Evolutionary conservation across 2,888 invertebrate species (phyloP).

Genomic region (Yponomeuta cagnagella): DNA sequence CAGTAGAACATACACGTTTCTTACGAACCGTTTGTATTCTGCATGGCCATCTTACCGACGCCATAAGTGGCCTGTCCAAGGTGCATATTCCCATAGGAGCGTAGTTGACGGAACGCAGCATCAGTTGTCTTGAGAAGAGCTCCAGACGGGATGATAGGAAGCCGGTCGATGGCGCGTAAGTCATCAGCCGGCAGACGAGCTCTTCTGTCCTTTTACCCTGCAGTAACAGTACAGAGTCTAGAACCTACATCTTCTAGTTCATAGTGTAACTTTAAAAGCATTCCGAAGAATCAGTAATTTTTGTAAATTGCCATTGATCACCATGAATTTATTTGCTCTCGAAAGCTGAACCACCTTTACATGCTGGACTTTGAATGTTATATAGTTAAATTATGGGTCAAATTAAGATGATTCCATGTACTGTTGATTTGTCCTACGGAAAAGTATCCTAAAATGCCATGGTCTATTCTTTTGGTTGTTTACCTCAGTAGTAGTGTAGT

Average conservation of each 20-base stretch:
- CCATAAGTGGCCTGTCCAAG: constrained; percentile 72
- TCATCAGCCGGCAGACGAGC: constrained; percentile 55
- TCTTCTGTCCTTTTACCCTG: constrained; percentile 62
- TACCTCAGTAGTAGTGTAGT: constrained; percentile 72
- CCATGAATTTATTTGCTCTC: constrained; percentile 31
- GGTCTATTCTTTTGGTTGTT: too few relatives aligned
- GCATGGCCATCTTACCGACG: constrained; percentile 39
- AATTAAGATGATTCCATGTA: too few relatives aligned
- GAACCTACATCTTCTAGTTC: too few relatives aligned
- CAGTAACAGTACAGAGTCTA: constrained; percentile 32
- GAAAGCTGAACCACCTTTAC: too few relatives aligned
- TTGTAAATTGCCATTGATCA: constrained; percentile 39
- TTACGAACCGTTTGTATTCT: background rate
- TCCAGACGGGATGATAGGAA: constrained; percentile 67
- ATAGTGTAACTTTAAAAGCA: too few relatives aligned
- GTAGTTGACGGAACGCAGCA: constrained; percentile 73
- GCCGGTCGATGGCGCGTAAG: constrained; percentile 62
- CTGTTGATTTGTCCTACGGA: too few relatives aligned
- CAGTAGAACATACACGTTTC: too few relatives aligned
- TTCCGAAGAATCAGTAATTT: constrained; percentile 27
- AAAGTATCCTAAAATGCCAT: too few relatives aligned
- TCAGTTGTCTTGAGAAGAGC: constrained; percentile 74
- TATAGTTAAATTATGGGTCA: too few relatives aligned
- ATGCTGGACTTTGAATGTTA: too few relatives aligned
- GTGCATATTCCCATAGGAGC: constrained; percentile 76